phyloP scores from a whole-genome alignment of 2,113 vertebrate species.

The Picathartes gymnocephalus region DNA sequence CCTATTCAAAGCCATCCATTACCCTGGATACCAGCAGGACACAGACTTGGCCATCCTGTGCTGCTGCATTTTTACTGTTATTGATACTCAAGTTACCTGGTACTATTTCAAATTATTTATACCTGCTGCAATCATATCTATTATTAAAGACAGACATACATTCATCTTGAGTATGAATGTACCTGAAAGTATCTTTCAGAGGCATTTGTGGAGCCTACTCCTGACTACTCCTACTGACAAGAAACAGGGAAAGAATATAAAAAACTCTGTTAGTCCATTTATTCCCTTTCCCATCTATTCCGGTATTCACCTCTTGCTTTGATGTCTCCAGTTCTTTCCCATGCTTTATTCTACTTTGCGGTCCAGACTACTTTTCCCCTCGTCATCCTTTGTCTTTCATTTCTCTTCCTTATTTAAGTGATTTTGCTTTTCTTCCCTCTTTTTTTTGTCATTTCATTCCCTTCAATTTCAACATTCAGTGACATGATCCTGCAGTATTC shows the following conservation, averaged over 20 bases:
- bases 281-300: background rate
- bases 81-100: slow-evolving; percentile 16
- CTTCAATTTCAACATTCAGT: background rate
- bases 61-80: slow-evolving; percentile 47
- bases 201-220: background rate
- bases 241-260: background rate
- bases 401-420: background rate
- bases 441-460: background rate
- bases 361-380: background rate
- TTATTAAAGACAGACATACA: slow-evolving; percentile 25
- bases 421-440: background rate
- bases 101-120: slow-evolving; percentile 14
- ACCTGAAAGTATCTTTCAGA: background rate
- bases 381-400: background rate
- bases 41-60: slow-evolving; percentile 18
- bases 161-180: background rate
- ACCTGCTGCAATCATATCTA: background rate
- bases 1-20: slow-evolving; percentile 17
- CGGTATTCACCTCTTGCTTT: background rate
- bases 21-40: background rate
- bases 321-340: background rate
- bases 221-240: background rate
- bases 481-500: background rate
- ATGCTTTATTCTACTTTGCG: background rate
- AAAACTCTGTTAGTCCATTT: background rate